A percentile compares a stretch with the other conserved stretches of the same genome.
Conservation (phyloP, 2,113 vertebrate genomes). For the Craseonycteris thonglongyai region DNA sequence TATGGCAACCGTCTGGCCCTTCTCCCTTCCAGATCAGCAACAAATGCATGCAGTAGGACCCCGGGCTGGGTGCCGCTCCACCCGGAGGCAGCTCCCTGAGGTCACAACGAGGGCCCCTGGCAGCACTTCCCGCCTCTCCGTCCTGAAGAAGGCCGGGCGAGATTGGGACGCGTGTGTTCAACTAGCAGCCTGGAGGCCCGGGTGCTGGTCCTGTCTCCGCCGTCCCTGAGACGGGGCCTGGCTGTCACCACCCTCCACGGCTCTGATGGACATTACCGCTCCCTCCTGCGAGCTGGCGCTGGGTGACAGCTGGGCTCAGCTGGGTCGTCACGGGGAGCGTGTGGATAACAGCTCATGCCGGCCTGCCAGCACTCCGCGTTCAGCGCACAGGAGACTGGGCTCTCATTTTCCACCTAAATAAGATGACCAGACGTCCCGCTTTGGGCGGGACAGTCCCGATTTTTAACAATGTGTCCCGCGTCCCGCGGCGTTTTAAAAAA, state of each 20-base stretch:
- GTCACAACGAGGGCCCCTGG: background rate
- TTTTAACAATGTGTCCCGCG: too few species aligned
- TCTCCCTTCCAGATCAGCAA: background rate
- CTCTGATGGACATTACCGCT: background rate
- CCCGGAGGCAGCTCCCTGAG: background rate
- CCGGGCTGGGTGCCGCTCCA: background rate
- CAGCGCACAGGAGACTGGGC: background rate
- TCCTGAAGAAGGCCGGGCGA: background rate
- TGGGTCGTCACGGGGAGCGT: background rate
- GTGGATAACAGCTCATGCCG: rapidly evolving
- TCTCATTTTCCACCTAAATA: background rate
- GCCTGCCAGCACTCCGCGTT: background rate
- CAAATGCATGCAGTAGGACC: background rate
- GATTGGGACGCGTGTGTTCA: rapidly evolving
- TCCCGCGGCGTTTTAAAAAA: too few species aligned
- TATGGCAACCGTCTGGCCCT: background rate
- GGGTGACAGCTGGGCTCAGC: background rate
- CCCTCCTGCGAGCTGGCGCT: too few species aligned
- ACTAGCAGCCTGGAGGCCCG: background rate
- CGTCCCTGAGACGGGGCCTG: rapidly evolving
- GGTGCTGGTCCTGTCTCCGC: rapidly evolving
- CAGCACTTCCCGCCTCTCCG: rapidly evolving
- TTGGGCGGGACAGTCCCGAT: too few species aligned
- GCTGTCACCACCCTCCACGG: rapidly evolving
- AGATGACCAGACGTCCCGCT: too few species aligned